A percentile compares a stretch with the other conserved stretches of the same genome.
These are phyloP conservation scores for Cervus canadensis DNA, from an alignment of 2,113 vertebrate genomes.

Conservation along the genomic window DNA sequence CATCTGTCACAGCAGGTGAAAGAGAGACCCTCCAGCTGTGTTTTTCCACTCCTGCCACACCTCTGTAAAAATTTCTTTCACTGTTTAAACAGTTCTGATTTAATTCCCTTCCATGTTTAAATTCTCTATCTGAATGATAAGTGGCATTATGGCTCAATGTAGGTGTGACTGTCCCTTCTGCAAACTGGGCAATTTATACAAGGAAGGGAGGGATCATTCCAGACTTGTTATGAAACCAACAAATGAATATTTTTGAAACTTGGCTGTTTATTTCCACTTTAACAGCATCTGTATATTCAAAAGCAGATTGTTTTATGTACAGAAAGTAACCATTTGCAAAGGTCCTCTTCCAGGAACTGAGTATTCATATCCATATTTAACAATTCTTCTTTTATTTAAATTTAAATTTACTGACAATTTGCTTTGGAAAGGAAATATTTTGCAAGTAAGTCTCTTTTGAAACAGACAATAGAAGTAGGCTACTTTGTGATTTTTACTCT, in stretches of 20 bases:
- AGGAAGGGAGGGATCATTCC: neutral
- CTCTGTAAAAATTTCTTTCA: constrained; percentile 4
- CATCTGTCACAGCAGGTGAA: neutral
- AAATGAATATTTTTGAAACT: neutral
- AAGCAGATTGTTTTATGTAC: neutral
- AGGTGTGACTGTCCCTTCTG: neutral
- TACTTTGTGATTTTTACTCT: neutral
- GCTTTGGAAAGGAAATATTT: neutral
- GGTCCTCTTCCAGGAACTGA: neutral
- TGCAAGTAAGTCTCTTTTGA: neutral
- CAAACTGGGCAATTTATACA: neutral
- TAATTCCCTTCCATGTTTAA: constrained; percentile 8
- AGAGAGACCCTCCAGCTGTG: neutral
- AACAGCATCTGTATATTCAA: neutral
- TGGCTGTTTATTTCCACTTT: neutral
- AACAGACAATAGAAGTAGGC: neutral
- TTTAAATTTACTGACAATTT: neutral
- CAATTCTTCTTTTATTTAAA: neutral
- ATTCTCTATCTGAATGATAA: neutral
- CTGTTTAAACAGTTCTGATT: neutral
- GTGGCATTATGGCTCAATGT: neutral
- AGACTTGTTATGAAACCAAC: neutral
- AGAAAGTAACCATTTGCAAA: neutral
- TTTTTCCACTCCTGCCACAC: neutral
- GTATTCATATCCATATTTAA: neutral